Base-by-base conservation (phyloP, 1,140 invertebrate species). In the Ceratina calcarata region DNA sequence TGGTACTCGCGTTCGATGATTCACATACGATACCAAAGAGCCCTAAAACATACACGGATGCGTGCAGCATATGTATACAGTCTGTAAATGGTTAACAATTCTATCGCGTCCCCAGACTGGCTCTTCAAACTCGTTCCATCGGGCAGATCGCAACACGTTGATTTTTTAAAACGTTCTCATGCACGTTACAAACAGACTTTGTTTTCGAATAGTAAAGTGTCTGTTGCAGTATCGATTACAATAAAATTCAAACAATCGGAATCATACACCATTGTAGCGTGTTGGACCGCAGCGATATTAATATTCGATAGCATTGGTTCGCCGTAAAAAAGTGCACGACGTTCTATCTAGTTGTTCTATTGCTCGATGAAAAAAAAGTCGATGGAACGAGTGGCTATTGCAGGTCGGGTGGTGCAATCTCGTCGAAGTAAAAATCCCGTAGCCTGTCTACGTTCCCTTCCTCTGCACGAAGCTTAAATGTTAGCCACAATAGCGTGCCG, bases 401-500 rank as follows among this genome's bases (percentile, higher is more conserved):
- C 81, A 73, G 71, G 51, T 73, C 66, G 55, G 68, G 77, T 85
- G 76, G 81, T 76, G 81, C 68, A 85, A 85, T 83, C 66, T 64
- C 66, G 51, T 6, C 13, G 15, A 66, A 6, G 51, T 15, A 78
- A 79, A 78, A 74, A 80, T 76, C 53, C 18, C 20, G 64, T 55
- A 62, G 72, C 62, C 72, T 76, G 64, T 72, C 69, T 68, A 69
- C 75, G 82, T 84, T 80, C 79, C 79, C 83, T 85, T 85, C 79
- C 79, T 79, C 70, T 69, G 66, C 74, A 72, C 83, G 81, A 81
- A 72, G 78, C 83, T 78, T 86, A 88, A 88, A 88, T 88, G 86
- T 86, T 88, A 85, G 57, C 69, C 74, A 85, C 86, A 88, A 88
- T 85, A 70, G 86, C 83, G 82, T 82, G 83, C 67, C 81, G 61